Base-by-base conservation (phyloP, 53 echinoderm and acorn worm genomes). In the Zoroaster sp. region DNA sequence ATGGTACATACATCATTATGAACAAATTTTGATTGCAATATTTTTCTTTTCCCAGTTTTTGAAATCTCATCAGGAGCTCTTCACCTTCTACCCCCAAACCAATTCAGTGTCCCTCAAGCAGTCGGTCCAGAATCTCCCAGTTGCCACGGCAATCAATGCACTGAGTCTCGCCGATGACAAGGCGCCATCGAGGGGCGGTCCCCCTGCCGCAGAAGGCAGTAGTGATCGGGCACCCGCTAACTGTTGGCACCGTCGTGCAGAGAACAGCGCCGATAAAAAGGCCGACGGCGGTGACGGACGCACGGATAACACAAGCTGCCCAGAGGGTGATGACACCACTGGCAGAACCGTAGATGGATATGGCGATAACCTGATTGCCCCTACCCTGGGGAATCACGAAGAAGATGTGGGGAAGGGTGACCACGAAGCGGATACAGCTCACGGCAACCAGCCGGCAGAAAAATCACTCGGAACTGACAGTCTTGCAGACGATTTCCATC, bases 51-150 rank as follows among this genome's bases (percentile, higher is more conserved):
- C 75, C 49, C 83, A 95, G 95, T 95, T 98, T 85, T 87, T 98
- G 34, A 94, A 70, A 52, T 73, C 87, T 47, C 74, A 93, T 76
- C 71, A 91, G 44, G 94, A 98, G 25, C 46, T 96, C 34, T 98
- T 98, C 86, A 71, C 40, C 35, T 53, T 91, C 21, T 77, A 93
- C 43, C 17, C 92, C 9, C 68, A 83, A 14, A 82, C 83, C 9
- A 93, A 87, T 41, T 46, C 75, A 0, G 95, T 98, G 47, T 86
- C 92, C 15, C 72, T 97, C 32, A 88, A 75, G 37, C 89, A 94
- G 43, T 67, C 91, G 12, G 76, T 91, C 65, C 89, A 88, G 38
- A 74, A 43, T 10, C 79, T 49, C 41, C 89, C 78, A 21, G 44
- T 35, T 32, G 47, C 44, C 35, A 25, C 23, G 41, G 38, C 79